Evolutionary conservation across 2,113 vertebrate genomes (phyloP).

Genomic region (Hydrolagus affinis): DNA sequence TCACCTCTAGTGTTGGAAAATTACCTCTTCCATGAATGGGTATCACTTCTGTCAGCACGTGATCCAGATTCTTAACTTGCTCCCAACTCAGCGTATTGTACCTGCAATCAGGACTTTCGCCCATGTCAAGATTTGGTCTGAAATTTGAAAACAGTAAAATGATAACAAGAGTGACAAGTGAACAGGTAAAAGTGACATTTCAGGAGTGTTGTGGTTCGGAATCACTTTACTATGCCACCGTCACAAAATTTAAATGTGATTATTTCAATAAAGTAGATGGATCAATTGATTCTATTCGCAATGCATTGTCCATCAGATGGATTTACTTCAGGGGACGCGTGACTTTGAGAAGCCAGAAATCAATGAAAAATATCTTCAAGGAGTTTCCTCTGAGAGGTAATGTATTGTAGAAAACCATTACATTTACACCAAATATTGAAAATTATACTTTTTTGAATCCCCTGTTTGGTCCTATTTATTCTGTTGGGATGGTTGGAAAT

Average conservation of each 20-base stretch:
- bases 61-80: slow-evolving; percentile 72
- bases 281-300: not conserved
- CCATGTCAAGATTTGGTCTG: slow-evolving; percentile 51
- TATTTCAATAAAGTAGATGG: not conserved
- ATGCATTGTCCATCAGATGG: not conserved
- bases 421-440: not conserved
- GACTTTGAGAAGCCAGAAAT: not conserved
- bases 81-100: slow-evolving; percentile 83
- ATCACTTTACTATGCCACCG: not conserved
- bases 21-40: slow-evolving; percentile 91
- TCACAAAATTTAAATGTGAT: not conserved
- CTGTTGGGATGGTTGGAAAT: too few relatives aligned
- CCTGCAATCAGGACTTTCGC: slow-evolving; percentile 66
- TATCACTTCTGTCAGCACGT: slow-evolving; percentile 77
- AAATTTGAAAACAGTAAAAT: not conserved
- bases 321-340: not conserved
- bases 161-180: not conserved
- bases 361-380: not conserved
- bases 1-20: slow-evolving; percentile 89
- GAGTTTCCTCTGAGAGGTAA: not conserved
- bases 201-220: too few relatives aligned
- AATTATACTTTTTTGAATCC: not conserved
- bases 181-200: slow-evolving; percentile 2
- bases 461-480: too few relatives aligned
- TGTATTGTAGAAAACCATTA: not conserved